Conservation (phyloP, 2,888 invertebrate genomes). For the Drosophila vallismaia region DNA sequence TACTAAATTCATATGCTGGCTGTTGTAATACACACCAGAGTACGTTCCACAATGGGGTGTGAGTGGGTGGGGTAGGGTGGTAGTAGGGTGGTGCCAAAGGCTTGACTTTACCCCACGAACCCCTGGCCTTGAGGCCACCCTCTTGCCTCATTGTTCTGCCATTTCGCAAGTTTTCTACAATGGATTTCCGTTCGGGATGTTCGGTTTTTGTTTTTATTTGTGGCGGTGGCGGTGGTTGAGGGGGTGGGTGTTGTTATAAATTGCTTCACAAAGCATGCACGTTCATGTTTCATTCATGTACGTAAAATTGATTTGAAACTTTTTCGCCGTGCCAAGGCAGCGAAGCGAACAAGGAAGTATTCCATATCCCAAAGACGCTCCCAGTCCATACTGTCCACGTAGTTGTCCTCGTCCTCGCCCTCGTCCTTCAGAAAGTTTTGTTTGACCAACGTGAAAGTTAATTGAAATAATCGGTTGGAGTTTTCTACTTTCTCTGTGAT, state of each 20-base stretch:
- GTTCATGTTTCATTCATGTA: conserved; percentile 76
- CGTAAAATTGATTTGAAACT: conserved; percentile 74
- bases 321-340: conserved; percentile 45
- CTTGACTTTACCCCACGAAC: conserved; percentile 37
- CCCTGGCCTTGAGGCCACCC: conserved; percentile 26
- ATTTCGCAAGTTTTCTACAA: conserved; percentile 78
- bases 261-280: conserved; percentile 67
- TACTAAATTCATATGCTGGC: conserved; percentile 78
- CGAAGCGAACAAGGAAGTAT: conserved; percentile 38
- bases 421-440: conserved; percentile 48
- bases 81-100: conserved; percentile 10
- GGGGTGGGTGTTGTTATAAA: conserved; percentile 54
- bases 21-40: conserved; percentile 68
- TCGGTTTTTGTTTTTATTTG: conserved; percentile 12
- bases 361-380: conserved; percentile 10
- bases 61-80: not conserved
- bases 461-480: conserved; percentile 74
- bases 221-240: not conserved
- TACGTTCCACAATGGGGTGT: conserved; percentile 14
- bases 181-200: conserved; percentile 68
- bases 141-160: conserved; percentile 64
- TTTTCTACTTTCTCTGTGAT: conserved; percentile 57
- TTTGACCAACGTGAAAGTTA: conserved; percentile 56
- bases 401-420: conserved; percentile 22
- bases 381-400: not conserved